Evolutionary conservation across 2,113 vertebrate genomes (phyloP).

Genomic region (Melanotaenia duboulayi): DNA sequence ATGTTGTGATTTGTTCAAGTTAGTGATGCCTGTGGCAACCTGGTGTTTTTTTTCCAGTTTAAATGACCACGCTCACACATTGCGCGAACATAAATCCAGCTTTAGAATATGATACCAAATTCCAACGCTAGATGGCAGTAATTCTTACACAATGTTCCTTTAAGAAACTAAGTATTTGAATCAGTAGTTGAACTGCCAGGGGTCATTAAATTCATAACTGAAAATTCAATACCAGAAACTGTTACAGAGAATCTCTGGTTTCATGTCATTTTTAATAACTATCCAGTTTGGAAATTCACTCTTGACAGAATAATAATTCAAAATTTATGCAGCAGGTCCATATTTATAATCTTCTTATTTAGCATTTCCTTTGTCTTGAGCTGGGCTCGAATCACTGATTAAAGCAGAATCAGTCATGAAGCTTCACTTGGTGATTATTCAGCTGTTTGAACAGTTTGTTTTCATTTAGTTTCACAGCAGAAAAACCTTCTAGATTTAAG

Average conservation of each 20-base stretch:
- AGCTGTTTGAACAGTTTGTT: not conserved
- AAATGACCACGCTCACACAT: too few species aligned
- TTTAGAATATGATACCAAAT: too few species aligned
- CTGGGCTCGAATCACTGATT: not conserved
- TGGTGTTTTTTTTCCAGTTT: too few species aligned
- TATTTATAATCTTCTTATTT: too few species aligned
- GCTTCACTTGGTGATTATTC: not conserved
- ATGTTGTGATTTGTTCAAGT: too few species aligned
- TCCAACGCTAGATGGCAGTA: too few species aligned
- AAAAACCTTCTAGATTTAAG: too few species aligned
- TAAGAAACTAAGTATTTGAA: too few species aligned
- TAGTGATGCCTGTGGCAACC: too few species aligned
- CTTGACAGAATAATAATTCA: not conserved
- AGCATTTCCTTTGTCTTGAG: not conserved
- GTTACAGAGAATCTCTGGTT: not conserved
- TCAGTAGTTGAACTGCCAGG: too few species aligned
- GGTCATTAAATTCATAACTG: not conserved
- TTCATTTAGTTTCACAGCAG: not conserved
- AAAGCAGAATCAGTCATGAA: not conserved
- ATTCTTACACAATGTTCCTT: too few species aligned
- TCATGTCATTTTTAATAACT: not conserved
- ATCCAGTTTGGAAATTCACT: not conserved
- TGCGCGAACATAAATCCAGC: too few species aligned
- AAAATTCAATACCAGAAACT: not conserved
- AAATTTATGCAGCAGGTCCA: not conserved